Base-by-base conservation (phyloP, 2,888 invertebrate genomes). In the Cosmia trapezina region DNA sequence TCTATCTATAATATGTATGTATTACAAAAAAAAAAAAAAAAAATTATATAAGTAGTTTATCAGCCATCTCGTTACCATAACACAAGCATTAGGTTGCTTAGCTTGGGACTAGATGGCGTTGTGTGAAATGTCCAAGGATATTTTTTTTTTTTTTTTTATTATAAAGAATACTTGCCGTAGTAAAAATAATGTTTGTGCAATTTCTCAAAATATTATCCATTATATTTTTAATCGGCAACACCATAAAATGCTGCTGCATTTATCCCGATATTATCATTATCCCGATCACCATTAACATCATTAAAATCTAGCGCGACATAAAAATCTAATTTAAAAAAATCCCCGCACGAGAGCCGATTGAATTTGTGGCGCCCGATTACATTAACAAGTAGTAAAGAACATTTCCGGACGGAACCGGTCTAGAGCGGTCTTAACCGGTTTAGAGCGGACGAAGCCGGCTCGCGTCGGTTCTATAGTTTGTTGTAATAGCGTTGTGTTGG, bases 351-450 rank as follows among this genome's bases (percentile, higher is more conserved):
- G 86, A 83, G 85, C 83, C 87, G 89, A 93, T 93, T 92, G 91
- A 91, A 91, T 93, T 93, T 93, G 93, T 90, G 92, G 91, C 90
- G 89, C 90, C 87, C 90, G 93, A 94, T 94, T 93, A 92, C 92
- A 94, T 94, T 94, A 94, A 90, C 92, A 90, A 92, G 92, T 90
- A 90, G 91, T 91, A 92, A 94, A 93, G 93, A 86, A 84, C 84
- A 89, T 83, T 80, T 84, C 86, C 81, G 86, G 83, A 86, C 86
- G 85, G 84, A 85, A 84, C 89, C 76, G 81, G 88, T 91, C 87
- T 92, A 91, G 93, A 92, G 92, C 87, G 89, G 94, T 91, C 87
- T 93, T 93, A 94, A 92, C 93, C 87, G 89, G 94, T 93, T 93
- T 91, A 89, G 87, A 91, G 90, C 90, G 87, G 92, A 91, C 83